These are phyloP conservation scores for Caenorhabditis tropicalis DNA, from an alignment of 1,140 invertebrate genomes.

Conservation along the genomic window DNA sequence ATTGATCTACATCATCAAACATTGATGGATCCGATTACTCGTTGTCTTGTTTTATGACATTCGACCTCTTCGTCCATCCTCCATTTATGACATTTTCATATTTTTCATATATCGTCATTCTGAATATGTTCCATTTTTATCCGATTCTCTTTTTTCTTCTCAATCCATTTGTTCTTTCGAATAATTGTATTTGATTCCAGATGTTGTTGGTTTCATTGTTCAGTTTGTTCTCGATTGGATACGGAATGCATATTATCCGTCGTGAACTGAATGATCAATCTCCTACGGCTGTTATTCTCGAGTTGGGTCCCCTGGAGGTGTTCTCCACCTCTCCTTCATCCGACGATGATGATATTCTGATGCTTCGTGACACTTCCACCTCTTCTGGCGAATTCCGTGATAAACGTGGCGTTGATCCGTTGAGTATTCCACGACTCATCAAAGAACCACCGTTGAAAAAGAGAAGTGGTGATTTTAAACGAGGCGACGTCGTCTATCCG, in stretches of 20 bases:
- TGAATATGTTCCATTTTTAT: background rate
- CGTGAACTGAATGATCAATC: background rate
- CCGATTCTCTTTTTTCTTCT: background rate
- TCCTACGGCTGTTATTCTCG: background rate
- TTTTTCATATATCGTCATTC: constrained; percentile 6
- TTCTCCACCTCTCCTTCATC: background rate
- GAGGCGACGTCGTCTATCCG: constrained; percentile 44
- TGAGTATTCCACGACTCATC: constrained; percentile 8
- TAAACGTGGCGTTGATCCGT: constrained; percentile 29
- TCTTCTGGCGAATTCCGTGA: background rate
- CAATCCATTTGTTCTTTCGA: background rate
- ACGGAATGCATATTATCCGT: background rate
- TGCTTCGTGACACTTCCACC: background rate
- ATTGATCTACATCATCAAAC: constrained; percentile 28
- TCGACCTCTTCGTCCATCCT: background rate
- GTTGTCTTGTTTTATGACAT: background rate
- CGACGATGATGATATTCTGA: background rate
- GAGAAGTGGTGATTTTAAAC: constrained; percentile 19
- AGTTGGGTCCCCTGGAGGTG: constrained; percentile 27
- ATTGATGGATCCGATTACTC: background rate
- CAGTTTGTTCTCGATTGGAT: constrained; percentile 29
- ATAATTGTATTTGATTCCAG: background rate
- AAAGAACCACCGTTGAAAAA: constrained; percentile 43
- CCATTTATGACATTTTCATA: constrained; percentile 5
- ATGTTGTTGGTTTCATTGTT: constrained; percentile 38